Percentiles rank a stretch among this genome's conserved stretches.
Evolutionary conservation across 2,113 vertebrate genomes (phyloP).

Genomic region (Regulus satrapa): DNA sequence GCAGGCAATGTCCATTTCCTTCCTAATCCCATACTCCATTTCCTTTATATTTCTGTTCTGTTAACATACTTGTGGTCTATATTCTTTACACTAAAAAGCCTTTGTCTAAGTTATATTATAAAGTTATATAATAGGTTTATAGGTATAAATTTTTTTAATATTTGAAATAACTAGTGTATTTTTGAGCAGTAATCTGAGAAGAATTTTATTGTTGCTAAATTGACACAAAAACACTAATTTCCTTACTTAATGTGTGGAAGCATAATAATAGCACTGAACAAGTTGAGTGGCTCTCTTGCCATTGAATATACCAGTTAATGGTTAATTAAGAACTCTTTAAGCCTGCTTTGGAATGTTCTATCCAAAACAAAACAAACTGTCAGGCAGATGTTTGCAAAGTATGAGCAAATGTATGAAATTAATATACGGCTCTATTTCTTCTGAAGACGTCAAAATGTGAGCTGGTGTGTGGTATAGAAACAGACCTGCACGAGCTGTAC

Average conservation of each 20-base stretch:
- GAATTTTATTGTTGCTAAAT: neutral
- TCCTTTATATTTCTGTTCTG: neutral
- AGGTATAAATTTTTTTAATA: neutral
- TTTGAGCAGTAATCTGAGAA: neutral
- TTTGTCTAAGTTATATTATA: neutral
- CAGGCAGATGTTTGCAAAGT: neutral
- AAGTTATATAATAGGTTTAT: neutral
- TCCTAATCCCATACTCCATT: neutral
- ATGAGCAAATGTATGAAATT: neutral
- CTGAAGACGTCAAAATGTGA: neutral
- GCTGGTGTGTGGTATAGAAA: neutral
- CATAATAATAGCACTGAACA: neutral
- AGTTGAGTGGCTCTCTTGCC: neutral
- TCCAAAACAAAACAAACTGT: neutral
- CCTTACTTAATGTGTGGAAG: neutral
- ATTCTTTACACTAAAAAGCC: neutral
- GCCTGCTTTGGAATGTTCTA: neutral
- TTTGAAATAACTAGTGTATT: neutral
- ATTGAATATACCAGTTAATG: neutral
- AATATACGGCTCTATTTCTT: neutral
- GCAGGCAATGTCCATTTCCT: neutral
- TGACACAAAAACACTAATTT: neutral
- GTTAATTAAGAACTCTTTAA: neutral
- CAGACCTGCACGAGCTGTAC: neutral
- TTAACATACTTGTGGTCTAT: neutral